These are phyloP conservation scores for Diachasmimorpha longicaudata DNA, from an alignment of 1,140 invertebrate species.

Conservation along the genomic window DNA sequence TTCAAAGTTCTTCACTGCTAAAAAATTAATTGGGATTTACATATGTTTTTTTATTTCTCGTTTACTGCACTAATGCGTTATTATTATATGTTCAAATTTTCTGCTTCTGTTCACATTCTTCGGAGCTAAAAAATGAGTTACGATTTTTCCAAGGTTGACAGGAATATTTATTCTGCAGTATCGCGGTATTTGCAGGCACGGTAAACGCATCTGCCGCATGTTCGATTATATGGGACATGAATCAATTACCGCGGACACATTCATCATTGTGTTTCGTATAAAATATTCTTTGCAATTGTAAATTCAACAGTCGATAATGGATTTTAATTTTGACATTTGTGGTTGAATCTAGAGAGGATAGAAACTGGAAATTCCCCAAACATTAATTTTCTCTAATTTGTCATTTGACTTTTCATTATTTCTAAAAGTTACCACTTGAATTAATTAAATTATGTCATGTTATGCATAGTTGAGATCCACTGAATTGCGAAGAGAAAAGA, in stretches of 20 bases:
- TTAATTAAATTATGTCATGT: slow-evolving; percentile 14
- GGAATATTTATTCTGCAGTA: neutral
- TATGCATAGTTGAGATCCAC: slow-evolving; percentile 35
- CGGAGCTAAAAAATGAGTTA: neutral
- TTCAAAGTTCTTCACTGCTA: too few species aligned
- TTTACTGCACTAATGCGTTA: too few species aligned
- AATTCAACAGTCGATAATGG: neutral
- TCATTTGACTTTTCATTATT: neutral
- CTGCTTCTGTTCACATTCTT: too few species aligned
- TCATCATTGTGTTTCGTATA: neutral
- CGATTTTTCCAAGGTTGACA: neutral
- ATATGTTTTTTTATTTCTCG: too few species aligned
- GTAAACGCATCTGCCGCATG: neutral
- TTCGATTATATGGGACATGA: neutral
- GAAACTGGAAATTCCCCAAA: too few species aligned
- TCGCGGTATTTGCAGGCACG: neutral
- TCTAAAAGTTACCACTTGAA: neutral
- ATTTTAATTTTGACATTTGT: neutral
- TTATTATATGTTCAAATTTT: too few species aligned
- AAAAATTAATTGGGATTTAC: too few species aligned
- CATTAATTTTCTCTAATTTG: neutral
- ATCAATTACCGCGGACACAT: neutral
- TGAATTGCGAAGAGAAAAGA: slow-evolving; percentile 31
- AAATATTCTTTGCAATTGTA: neutral
- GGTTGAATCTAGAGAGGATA: too few species aligned